Percentiles rank a stretch among this genome's conserved stretches.
Conservation (phyloP, 1,140 invertebrate species). For the Sinella curviseta region DNA sequence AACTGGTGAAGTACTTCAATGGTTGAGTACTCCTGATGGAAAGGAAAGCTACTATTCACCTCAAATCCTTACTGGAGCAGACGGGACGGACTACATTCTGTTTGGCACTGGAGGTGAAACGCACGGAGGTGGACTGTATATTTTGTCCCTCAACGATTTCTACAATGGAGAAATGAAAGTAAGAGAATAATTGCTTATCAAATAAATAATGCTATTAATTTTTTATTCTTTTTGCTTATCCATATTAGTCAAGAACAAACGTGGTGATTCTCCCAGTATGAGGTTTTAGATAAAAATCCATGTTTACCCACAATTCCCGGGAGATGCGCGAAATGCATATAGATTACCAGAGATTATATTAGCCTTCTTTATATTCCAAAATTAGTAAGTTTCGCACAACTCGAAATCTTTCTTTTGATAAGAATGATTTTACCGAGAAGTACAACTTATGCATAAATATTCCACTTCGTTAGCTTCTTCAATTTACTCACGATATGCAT, state of each 20-base stretch:
- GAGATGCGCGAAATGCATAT: too few species aligned
- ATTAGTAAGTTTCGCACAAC: too few species aligned
- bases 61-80: constrained; percentile 60
- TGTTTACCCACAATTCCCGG: too few species aligned
- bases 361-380: too few species aligned
- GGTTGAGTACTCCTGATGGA: constrained; percentile 65
- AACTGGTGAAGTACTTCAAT: constrained; percentile 66
- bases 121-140: constrained; percentile 69
- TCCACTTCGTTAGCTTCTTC: too few species aligned
- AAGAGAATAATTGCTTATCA: constrained; percentile 36
- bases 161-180: constrained; percentile 58
- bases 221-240: constrained; percentile 16
- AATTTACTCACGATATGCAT: too few species aligned
- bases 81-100: constrained; percentile 64
- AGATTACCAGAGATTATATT: too few species aligned
- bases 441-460: too few species aligned
- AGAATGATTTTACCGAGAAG: too few species aligned
- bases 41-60: constrained; percentile 74
- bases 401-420: too few species aligned
- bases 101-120: constrained; percentile 75
- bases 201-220: constrained; percentile 1
- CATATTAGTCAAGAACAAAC: neutral
- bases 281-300: constrained; percentile 55
- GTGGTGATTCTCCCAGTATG: neutral
- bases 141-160: constrained; percentile 62